Conservation (phyloP, 2,797 vertebrate species). For the Pangasius macronema region DNA sequence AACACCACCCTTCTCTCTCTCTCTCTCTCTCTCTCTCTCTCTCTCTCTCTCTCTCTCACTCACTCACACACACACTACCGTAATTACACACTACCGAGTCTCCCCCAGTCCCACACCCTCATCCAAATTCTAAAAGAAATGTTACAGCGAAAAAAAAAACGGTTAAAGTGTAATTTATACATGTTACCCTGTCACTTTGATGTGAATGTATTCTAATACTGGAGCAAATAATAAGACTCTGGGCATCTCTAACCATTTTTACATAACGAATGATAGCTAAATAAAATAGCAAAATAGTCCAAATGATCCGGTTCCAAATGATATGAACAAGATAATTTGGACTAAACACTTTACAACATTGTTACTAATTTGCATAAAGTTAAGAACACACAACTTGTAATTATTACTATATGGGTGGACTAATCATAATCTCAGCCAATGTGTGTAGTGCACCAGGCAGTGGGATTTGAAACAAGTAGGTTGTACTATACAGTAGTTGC, state of each 20-base stretch:
- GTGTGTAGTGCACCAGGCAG: too few species aligned
- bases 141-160: neutral
- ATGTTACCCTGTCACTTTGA: neutral
- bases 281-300: neutral
- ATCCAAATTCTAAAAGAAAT: neutral
- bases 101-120: neutral
- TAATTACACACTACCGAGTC: neutral
- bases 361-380: neutral
- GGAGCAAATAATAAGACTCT: neutral
- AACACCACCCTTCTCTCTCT: neutral
- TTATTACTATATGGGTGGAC: neutral
- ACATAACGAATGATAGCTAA: neutral
- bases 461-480: too few species aligned
- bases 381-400: neutral
- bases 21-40: neutral
- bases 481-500: too few species aligned
- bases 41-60: neutral
- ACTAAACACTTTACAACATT: neutral
- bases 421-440: too few species aligned
- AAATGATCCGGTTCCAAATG: neutral
- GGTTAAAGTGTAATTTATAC: neutral
- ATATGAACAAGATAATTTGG: neutral
- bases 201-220: neutral
- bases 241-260: neutral
- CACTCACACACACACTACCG: slow-evolving; percentile 18